Percentiles rank a stretch among this genome's conserved stretches.
Conservation (phyloP, 2,888 invertebrate species). For the Carabus problematicus region DNA sequence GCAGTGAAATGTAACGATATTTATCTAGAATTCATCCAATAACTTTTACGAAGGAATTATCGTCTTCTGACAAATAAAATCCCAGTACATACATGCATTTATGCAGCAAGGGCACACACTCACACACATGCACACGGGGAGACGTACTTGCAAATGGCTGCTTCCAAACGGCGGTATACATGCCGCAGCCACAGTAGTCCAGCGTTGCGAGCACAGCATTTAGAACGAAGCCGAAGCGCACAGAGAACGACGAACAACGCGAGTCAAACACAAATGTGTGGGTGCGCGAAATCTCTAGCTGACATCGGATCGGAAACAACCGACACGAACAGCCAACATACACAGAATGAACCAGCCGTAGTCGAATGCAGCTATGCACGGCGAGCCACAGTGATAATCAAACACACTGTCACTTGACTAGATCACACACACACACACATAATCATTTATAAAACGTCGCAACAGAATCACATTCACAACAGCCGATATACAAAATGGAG, state of each 20-base stretch:
- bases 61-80: too few relatives aligned
- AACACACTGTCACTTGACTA: too few relatives aligned
- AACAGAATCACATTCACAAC: neutral
- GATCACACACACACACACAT: neutral
- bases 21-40: too few relatives aligned
- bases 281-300: constrained; percentile 12
- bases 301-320: too few relatives aligned
- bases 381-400: too few relatives aligned
- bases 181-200: constrained; percentile 33
- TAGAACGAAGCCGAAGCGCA: constrained; percentile 10
- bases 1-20: too few relatives aligned
- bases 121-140: constrained; percentile 1
- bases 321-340: too few relatives aligned
- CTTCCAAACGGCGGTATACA: constrained; percentile 16
- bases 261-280: constrained; percentile 7
- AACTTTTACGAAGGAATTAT: too few relatives aligned
- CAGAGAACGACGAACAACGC: constrained; percentile 11
- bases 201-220: constrained; percentile 35
- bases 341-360: too few relatives aligned
- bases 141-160: constrained; percentile 35
- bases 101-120: neutral
- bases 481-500: constrained; percentile 22
- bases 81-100: constrained; percentile 1
- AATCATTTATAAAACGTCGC: constrained; percentile 1
- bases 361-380: too few relatives aligned